Percentiles rank a stretch among this genome's conserved stretches.
phyloP scores from a whole-genome alignment of 2,113 vertebrate genomes.

The Empidonax traillii region DNA sequence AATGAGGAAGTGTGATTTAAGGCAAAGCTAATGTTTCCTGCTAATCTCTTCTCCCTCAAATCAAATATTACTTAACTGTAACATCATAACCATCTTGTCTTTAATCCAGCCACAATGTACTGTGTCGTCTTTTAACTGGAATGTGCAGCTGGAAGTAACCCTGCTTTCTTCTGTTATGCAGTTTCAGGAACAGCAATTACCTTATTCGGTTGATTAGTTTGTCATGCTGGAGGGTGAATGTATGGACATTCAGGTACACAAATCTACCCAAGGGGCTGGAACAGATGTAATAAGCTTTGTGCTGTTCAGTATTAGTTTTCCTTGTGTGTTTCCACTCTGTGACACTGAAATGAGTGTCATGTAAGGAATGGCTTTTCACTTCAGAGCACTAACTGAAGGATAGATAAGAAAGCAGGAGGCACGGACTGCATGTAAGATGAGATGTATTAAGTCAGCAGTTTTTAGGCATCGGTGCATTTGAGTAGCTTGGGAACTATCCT shows the following conservation, averaged over 20 bases:
- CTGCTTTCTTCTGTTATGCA: not conserved
- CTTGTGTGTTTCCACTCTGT: not conserved
- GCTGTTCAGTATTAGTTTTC: not conserved
- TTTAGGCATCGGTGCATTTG: not conserved
- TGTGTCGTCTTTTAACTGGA: not conserved
- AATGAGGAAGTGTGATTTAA: not conserved
- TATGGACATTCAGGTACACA: not conserved
- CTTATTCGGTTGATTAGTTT: not conserved
- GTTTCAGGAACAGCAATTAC: not conserved
- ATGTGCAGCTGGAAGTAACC: not conserved
- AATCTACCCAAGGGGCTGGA: not conserved
- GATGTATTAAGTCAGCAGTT: not conserved
- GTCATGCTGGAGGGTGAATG: not conserved
- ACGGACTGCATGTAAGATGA: not conserved
- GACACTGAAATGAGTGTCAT: not conserved
- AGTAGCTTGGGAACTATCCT: not conserved
- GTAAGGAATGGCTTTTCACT: not conserved
- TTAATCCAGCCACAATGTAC: not conserved
- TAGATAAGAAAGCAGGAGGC: not conserved
- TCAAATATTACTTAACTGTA: not conserved
- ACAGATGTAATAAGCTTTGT: not conserved
- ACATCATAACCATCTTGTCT: not conserved
- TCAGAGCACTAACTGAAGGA: not conserved
- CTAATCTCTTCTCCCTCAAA: not conserved
- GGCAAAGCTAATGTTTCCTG: not conserved